These are phyloP conservation scores for Lamproptera curius DNA, from an alignment of 2,888 invertebrate genomes.

Conservation along the genomic window DNA sequence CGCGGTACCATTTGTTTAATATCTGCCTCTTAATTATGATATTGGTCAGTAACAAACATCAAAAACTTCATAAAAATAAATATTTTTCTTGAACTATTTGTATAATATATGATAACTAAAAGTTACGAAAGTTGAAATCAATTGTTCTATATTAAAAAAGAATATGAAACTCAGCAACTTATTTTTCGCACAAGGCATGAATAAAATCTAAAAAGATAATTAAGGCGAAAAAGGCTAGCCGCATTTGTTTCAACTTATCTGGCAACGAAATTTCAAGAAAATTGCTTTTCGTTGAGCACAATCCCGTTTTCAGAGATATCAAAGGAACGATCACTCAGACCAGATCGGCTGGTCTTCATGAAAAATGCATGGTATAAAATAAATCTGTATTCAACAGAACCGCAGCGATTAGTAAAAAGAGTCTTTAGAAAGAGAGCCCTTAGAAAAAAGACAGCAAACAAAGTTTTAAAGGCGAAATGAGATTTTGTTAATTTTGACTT, in stretches of 20 bases:
- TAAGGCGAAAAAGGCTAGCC: too few relatives aligned
- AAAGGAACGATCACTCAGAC: conserved; percentile 15
- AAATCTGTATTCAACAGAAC: conserved; percentile 19
- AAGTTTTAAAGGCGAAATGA: conserved; percentile 6
- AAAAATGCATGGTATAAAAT: conserved; percentile 22
- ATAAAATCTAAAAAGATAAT: too few relatives aligned
- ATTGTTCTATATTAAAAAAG: too few relatives aligned
- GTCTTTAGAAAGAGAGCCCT: conserved; percentile 7
- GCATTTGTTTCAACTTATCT: neutral
- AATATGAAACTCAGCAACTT: too few relatives aligned
- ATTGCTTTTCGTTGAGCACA: conserved; percentile 12
- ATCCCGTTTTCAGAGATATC: conserved; percentile 12
- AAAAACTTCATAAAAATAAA: too few relatives aligned
- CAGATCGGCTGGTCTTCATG: conserved; percentile 17
- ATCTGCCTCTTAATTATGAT: too few relatives aligned
- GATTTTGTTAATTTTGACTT: neutral
- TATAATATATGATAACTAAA: too few relatives aligned
- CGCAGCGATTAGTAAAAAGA: conserved; percentile 18
- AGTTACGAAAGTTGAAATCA: too few relatives aligned
- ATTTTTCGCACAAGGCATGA: too few relatives aligned
- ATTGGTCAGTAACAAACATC: too few relatives aligned
- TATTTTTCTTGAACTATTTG: too few relatives aligned
- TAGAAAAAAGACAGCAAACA: conserved; percentile 2
- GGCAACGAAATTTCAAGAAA: conserved; percentile 8
- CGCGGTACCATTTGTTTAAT: too few relatives aligned